Base-by-base conservation (phyloP, 2,113 vertebrate species). In the Fukomys damarensis region DNA sequence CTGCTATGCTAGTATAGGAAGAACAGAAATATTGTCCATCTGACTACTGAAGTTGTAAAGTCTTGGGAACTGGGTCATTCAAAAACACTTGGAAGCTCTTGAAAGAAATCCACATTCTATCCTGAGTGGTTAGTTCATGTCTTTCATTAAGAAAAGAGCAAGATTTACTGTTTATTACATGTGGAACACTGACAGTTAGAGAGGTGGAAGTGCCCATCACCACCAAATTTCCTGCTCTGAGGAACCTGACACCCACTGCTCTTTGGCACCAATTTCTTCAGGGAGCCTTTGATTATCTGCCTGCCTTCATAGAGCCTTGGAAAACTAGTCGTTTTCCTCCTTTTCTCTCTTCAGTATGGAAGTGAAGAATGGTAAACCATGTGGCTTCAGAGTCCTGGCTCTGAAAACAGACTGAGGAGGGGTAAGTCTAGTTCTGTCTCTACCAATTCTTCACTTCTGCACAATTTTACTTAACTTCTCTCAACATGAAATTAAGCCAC, bases 21-120 rank as follows among this genome's bases (percentile, higher is more conserved):
- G 7, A 74, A 13, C 13, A 85, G 63, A 28, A 4, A 3, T 13
- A 43, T 7, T 82, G 38, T 38, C 8, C 32, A n/a, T 17, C n/a
- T 89, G 68, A 59, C 46, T 49, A 32, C 2, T 58, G 32, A 77
- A 49, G 20, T 49, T 58, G 5, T 90, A 56, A 79, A 82, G 32
- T 1, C 65, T 63, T 85, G 19, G 20, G 43, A 49, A 12, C 10
- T n/a, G n/a, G 16, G 63, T 46, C 49, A 61, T 85, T 76, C 52
- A 85, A 85, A 85, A 93, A 81, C 59, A 91, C 46, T 35, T 41
- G 61, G 77, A 80, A 85, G 58, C 63, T 92, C n/a, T 70, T 88
- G 30, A 89, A 89, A 86, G 56, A 35, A 74, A 74, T 38, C 41
- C 52, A 59, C 49, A 49, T 68, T 58, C 72, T 56, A 30, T 61